Evolutionary conservation across 2,888 invertebrate genomes (phyloP), one percentile per base, ranked within the genome.

Genomic region (Tinea pellionella): DNA sequence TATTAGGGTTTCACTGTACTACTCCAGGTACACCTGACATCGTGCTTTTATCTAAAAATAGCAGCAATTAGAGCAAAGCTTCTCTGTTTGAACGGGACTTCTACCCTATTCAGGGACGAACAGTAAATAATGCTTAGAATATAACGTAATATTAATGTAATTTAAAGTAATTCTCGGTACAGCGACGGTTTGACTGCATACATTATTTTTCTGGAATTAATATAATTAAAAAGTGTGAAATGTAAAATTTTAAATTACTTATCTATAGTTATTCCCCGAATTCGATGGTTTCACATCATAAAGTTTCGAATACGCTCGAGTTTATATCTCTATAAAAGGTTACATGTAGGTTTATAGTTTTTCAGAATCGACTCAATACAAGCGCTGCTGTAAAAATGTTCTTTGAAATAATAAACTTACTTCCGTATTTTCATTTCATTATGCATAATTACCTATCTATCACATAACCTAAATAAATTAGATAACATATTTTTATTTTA

Each of bases 261-360:
- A n/a, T n/a, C n/a, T 16, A 15, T 16, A 13, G 47, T 15, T 16
- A 47, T 57, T 57, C 57, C 12, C 9, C n/a, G 57, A 57, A 57
- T 57, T 32, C 15, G 30, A 57, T 32, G 30, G 57, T 57, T 32
- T 15, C 57, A 57, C 32, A 32, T 57, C 32, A 57, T 57, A 57
- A 57, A 57, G 2, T 57, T 18, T 13, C 13, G 16, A 16, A 16
- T 55, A 18, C 30, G 47, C 24, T n/a, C 43, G 42, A 43, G 59
- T 59, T 59, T 59, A 59, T 47, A 53, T 59, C 59, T 37, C 59
- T 59, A 59, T 59, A 59, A 59, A 64, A 64, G 56, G 59, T 59
- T 59, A 59, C 55, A 80, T 76, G 67, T 81, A 73, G 79, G 81
- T 82, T 85, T 81, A 85, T 77, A 62, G 77, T 67, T 80, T 78